phyloP scores from a whole-genome alignment of 2,797 vertebrate species.

The Picus viridis region DNA sequence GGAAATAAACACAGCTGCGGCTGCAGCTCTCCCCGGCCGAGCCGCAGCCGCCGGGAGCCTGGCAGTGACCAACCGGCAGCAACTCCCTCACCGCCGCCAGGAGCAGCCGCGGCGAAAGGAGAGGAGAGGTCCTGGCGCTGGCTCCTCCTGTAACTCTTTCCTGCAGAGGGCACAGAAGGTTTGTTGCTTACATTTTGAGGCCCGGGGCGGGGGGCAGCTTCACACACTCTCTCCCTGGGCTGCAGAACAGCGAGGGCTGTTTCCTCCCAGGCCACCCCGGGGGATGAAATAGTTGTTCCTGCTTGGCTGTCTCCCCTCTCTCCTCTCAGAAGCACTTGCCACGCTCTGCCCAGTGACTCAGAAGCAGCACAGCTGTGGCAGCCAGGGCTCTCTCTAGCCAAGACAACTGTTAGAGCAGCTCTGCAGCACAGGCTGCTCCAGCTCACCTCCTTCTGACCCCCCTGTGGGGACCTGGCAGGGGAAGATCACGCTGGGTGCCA shows the following conservation, averaged over 20 bases:
- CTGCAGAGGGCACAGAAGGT: neutral
- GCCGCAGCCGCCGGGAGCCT: rapidly evolving
- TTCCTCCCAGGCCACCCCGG: neutral
- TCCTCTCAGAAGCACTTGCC: neutral
- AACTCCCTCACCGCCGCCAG: neutral
- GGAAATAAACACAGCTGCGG: neutral
- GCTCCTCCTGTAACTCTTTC: neutral
- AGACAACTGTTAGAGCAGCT: neutral
- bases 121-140: neutral
- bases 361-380: neutral
- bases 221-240: neutral
- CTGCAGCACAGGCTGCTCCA: neutral
- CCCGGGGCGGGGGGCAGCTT: neutral
- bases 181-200: neutral
- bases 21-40: neutral
- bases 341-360: neutral
- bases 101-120: neutral
- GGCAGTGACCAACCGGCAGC: rapidly evolving
- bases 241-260: neutral
- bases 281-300: neutral
- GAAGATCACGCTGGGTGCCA: neutral
- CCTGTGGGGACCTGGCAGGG: rapidly evolving
- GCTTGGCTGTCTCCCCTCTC: neutral
- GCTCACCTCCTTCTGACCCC: neutral
- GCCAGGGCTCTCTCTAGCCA: neutral